phyloP scores from a whole-genome alignment of 2,113 vertebrate genomes.

The Hiodon tergisus region DNA sequence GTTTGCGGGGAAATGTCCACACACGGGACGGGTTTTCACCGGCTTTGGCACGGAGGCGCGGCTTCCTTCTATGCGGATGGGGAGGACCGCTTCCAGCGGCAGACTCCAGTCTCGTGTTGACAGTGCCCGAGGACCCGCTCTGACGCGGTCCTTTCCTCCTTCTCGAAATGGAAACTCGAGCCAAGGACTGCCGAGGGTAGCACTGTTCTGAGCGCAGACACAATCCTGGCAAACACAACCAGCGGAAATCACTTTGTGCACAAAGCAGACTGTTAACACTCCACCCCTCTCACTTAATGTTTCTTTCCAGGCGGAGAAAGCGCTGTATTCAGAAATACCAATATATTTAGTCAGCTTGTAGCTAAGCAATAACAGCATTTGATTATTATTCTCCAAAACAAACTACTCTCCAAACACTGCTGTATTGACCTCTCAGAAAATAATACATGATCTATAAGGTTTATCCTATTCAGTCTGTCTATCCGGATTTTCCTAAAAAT shows the following conservation, averaged over 20 bases:
- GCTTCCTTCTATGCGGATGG: neutral
- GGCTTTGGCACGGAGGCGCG: neutral
- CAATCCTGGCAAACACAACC: neutral
- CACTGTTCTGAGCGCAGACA: neutral
- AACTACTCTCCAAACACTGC: neutral
- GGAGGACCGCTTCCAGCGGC: neutral
- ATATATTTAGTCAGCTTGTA: neutral
- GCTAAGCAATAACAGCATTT: neutral
- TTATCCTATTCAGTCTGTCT: too few relatives aligned
- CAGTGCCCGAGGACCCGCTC: neutral
- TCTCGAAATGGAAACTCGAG: neutral
- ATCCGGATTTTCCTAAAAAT: too few relatives aligned
- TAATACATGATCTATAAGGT: neutral
- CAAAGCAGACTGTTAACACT: neutral
- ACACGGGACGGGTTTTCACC: neutral
- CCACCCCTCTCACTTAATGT: neutral
- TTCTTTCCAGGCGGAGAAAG: neutral
- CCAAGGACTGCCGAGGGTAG: slow-evolving; percentile 19
- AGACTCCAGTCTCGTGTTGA: neutral
- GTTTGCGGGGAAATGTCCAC: neutral
- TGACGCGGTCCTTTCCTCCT: slow-evolving; percentile 7
- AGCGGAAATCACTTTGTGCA: neutral
- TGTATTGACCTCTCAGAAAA: neutral
- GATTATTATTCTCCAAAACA: neutral
- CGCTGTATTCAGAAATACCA: neutral